phyloP scores from a whole-genome alignment of 2,113 vertebrate genomes.

The Catharus minimus region DNA sequence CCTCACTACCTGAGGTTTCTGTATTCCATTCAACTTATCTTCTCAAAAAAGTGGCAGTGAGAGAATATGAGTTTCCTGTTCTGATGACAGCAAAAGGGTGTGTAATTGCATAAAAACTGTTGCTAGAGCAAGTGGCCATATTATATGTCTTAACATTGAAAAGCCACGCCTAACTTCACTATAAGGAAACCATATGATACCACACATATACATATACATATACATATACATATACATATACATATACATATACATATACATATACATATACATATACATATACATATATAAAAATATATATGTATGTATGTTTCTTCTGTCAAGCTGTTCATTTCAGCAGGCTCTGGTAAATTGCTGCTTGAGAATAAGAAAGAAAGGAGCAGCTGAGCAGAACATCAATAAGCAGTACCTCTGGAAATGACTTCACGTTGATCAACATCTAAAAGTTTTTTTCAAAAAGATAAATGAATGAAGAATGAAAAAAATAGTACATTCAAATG shows the following conservation, averaged over 20 bases:
- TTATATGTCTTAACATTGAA: not conserved
- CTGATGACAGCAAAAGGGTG: not conserved
- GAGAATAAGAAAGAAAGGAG: slow-evolving; percentile 41
- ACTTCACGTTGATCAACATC: slow-evolving; percentile 46
- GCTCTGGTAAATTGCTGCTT: slow-evolving; percentile 23
- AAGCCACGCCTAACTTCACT: not conserved
- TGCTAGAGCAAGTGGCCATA: not conserved
- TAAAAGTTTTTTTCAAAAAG: not conserved
- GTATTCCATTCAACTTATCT: not conserved
- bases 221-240: not conserved
- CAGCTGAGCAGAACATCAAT: slow-evolving; percentile 54
- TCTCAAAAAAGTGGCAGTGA: accelerated
- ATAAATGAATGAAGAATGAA: slow-evolving; percentile 41
- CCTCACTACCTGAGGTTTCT: not conserved
- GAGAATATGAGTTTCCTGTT: not conserved
- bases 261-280: not conserved
- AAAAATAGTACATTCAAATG: slow-evolving; percentile 41
- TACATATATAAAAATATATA: not conserved
- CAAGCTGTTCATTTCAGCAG: not conserved
- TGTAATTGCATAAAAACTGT: not conserved
- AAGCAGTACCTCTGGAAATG: slow-evolving; percentile 4
- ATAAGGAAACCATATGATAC: not conserved
- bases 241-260: not conserved
- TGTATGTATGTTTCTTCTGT: not conserved
- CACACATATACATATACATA: not conserved